phyloP scores from a whole-genome alignment of 2,888 invertebrate genomes.

The Nomada goodeniana region DNA sequence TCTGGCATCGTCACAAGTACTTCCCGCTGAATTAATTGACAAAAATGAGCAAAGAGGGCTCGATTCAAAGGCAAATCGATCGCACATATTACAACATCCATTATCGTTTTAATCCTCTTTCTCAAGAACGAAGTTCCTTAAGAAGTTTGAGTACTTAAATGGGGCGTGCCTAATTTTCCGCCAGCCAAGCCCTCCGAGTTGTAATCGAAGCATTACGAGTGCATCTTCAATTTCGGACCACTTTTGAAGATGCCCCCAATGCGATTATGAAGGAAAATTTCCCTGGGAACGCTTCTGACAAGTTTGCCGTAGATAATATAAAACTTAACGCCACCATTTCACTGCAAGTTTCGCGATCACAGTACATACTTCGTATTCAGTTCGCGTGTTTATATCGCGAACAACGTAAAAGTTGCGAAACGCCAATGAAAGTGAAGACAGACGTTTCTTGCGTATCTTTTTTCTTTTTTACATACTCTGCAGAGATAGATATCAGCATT shows the following conservation, averaged over 20 bases:
- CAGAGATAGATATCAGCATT: background rate
- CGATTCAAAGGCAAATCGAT: background rate
- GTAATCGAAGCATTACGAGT: constrained; percentile 2
- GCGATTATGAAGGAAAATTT: background rate
- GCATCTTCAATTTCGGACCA: background rate
- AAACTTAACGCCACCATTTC: background rate
- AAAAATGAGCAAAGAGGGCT: background rate
- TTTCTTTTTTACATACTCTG: too few species aligned
- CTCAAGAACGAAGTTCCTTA: background rate
- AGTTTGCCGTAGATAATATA: background rate
- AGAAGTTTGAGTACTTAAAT: background rate
- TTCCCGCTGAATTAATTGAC: background rate
- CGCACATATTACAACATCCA: background rate
- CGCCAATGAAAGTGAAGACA: too few species aligned
- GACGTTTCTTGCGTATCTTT: too few species aligned
- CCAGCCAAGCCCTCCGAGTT: background rate
- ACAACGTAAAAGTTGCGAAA: too few species aligned
- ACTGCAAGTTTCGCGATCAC: too few species aligned
- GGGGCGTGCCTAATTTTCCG: background rate
- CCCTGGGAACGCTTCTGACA: background rate
- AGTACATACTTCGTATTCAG: too few species aligned
- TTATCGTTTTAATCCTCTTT: background rate
- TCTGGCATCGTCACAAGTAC: background rate
- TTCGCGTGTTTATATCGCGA: too few species aligned
- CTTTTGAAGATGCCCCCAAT: background rate